phyloP scores from a whole-genome alignment of 1,140 invertebrate species.

The Drosophila leontia region DNA sequence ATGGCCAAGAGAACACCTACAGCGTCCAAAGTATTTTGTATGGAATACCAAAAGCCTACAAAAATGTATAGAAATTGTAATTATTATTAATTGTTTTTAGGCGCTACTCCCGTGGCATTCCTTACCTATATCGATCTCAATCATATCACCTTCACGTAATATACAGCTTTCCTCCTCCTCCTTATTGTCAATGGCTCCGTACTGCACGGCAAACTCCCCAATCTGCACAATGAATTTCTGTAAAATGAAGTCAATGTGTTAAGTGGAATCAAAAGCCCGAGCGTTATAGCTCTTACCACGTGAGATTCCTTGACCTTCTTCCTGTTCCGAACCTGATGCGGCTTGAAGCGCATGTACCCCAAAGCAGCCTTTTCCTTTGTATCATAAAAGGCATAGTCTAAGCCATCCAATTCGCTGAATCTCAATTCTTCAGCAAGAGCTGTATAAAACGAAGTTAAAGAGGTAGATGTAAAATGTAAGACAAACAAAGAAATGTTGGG shows the following conservation, averaged over 20 bases:
- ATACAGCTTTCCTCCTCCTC: slow-evolving; percentile 4
- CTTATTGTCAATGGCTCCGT: background rate
- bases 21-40: slow-evolving; percentile 46
- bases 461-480: too few relatives aligned
- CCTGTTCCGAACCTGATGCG: slow-evolving; percentile 37
- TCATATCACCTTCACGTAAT: slow-evolving; percentile 59
- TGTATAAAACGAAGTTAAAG: slow-evolving; percentile 1
- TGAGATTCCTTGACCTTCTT: slow-evolving; percentile 37
- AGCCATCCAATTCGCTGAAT: slow-evolving; percentile 48
- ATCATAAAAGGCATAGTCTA: slow-evolving; percentile 67
- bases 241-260: background rate
- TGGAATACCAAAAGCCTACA: slow-evolving; percentile 47
- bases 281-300: slow-evolving; percentile 33
- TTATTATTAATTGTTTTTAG: background rate
- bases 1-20: slow-evolving; percentile 48
- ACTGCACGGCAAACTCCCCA: slow-evolving; percentile 50
- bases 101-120: too few relatives aligned
- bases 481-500: background rate
- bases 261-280: too few relatives aligned
- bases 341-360: slow-evolving; percentile 69
- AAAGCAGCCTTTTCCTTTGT: slow-evolving; percentile 44
- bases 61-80: background rate
- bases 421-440: slow-evolving; percentile 35
- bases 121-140: slow-evolving; percentile 62
- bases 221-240: slow-evolving; percentile 60